A percentile compares a stretch with the other conserved stretches of the same genome.
Evolutionary conservation across 2,888 invertebrate species (phyloP).

Genomic region (Plagiodera versicolora): DNA sequence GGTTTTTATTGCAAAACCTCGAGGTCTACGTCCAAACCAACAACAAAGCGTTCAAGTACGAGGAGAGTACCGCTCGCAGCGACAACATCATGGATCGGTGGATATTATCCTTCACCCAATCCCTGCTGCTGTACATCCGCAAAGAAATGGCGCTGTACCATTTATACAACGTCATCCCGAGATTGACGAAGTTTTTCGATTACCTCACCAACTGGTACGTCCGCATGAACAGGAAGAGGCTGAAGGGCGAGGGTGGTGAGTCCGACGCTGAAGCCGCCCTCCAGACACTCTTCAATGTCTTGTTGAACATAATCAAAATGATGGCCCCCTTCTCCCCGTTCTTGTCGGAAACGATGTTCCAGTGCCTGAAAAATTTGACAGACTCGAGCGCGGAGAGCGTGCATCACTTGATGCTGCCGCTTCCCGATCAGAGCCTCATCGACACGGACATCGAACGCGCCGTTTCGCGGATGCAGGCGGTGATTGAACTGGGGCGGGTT

Average conservation of each 20-base stretch:
- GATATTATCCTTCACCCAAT: slow-evolving; percentile 96
- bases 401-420: slow-evolving; percentile 90
- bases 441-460: slow-evolving; percentile 85
- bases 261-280: slow-evolving; percentile 83
- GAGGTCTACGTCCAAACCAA: slow-evolving; percentile 73
- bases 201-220: slow-evolving; percentile 98
- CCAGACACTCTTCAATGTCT: slow-evolving; percentile 84
- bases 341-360: slow-evolving; percentile 93
- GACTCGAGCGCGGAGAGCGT: slow-evolving; percentile 71
- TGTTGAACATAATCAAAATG: slow-evolving; percentile 85
- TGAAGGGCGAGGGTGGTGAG: slow-evolving; percentile 87
- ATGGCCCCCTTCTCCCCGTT: slow-evolving; percentile 99
- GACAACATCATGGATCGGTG: slow-evolving; percentile 93
- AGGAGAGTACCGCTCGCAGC: slow-evolving; percentile 45
- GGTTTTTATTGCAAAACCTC: slow-evolving; percentile 94
- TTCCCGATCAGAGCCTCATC: slow-evolving; percentile 70
- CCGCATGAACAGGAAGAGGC: slow-evolving; percentile 89
- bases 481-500: slow-evolving; percentile 92
- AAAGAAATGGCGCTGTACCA: slow-evolving; percentile 94
- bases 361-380: slow-evolving; percentile 74
- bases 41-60: slow-evolving; percentile 48
- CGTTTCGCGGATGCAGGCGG: slow-evolving; percentile 89
- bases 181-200: slow-evolving; percentile 93
- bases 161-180: slow-evolving; percentile 93
- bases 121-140: slow-evolving; percentile 82